Evolutionary conservation across 1,140 invertebrate species (phyloP), one percentile per base, ranked within the genome.

Genomic region (Ctenoplectra terminalis): DNA sequence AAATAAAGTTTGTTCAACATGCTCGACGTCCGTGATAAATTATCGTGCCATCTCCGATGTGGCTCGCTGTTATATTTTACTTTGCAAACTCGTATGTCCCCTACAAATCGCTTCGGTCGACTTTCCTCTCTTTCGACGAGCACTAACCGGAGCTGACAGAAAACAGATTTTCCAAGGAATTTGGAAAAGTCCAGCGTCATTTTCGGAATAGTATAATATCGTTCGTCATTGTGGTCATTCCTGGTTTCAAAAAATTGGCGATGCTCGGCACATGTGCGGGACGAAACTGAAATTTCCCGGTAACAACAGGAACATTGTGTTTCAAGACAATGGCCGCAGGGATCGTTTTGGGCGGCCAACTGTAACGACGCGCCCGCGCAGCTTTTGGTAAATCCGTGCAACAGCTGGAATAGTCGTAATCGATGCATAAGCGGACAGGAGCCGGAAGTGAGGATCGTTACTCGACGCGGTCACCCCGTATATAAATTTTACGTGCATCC

Each of bases 381-480:
- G 63, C 15, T 78, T 60, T 31, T 15, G 77, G 52, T 50, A 73
- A 79, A 79, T 79, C 76, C 48, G 50, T 29, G 80, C 78, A 82
- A 81, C 82, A 84, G 79, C 82, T 81, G 82, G 77, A 82, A 75
- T 69, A 63, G 61, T 69, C 48, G 71, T 23, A 26, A 64, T 43
- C 58, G 46, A 56, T 29, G 71, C 26, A 34, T 50, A 74, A 64
- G 5, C 34, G 71, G 46, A 13, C 37, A 34, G 37, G 29, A 50
- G 50, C 81, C 66, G 77, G 82, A 84, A 75, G 80, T 20, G 64
- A 64, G 58, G 60, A 37, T 84, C 64, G 83, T 84, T 84, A 82
- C 71, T 20, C 67, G 48, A 20, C 29, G 46, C 52, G 58, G 64
- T 54, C 74, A 43, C n/a, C 29, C 56, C 46, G 58, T 80, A 40